A percentile compares a stretch with the other conserved stretches of the same genome.
Conservation (phyloP, 2,113 vertebrate species). For the Phrynosoma platyrhinos region DNA sequence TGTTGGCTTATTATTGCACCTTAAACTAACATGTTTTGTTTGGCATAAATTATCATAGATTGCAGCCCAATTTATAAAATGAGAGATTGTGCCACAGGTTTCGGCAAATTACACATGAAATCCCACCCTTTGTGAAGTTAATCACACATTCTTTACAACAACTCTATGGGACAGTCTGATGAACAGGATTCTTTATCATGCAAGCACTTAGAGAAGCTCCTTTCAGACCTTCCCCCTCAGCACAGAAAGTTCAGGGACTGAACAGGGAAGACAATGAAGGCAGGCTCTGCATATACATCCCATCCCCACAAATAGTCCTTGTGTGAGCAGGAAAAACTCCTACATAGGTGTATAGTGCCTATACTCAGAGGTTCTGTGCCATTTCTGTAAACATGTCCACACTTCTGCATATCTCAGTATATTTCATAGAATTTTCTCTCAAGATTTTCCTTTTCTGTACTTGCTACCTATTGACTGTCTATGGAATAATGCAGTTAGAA, state of each 20-base stretch:
- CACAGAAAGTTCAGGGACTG: no score
- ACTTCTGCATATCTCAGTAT: conserved; percentile 17
- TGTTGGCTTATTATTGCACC: no score
- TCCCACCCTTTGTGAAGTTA: background rate
- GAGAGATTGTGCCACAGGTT: background rate
- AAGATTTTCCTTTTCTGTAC: conserved; percentile 28
- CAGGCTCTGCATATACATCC: background rate
- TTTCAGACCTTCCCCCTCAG: background rate
- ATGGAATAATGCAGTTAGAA: conserved; percentile 37
- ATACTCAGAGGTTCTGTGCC: conserved; percentile 11
- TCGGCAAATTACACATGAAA: background rate
- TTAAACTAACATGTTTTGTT: no score
- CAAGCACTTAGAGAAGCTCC: background rate
- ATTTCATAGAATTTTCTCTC: conserved; percentile 26
- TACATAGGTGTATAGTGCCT: background rate
- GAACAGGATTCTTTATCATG: background rate
- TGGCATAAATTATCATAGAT: no score
- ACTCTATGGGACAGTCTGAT: background rate
- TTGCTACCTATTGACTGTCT: conserved; percentile 48
- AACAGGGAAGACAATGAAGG: background rate
- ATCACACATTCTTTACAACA: background rate
- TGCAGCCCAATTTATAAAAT: no score
- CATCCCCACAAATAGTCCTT: background rate
- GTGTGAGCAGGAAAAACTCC: background rate
- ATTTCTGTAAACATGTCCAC: background rate